These are phyloP conservation scores for Psilanteris sp. DNA, from an alignment of 1,140 invertebrate genomes.

Conservation along the genomic window DNA sequence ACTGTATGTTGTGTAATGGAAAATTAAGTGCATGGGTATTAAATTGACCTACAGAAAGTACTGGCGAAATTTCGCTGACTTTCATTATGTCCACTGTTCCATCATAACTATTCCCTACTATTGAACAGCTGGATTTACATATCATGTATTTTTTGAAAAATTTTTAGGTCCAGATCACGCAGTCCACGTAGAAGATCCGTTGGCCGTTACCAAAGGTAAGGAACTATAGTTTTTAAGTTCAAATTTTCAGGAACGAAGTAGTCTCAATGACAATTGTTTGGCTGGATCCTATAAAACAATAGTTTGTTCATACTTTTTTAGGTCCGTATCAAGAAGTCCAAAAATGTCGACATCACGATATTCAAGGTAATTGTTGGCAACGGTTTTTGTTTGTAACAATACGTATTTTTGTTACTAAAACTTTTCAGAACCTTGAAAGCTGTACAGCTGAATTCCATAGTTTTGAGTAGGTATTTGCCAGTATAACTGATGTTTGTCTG, in stretches of 20 bases:
- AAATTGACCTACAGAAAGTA: slow-evolving; percentile 27
- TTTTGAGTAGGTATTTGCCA: slow-evolving; percentile 71
- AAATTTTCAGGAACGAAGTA: slow-evolving; percentile 70
- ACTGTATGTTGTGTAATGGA: too few relatives aligned
- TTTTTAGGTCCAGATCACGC: slow-evolving; percentile 74
- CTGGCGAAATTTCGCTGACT: slow-evolving; percentile 33
- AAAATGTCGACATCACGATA: slow-evolving; percentile 61
- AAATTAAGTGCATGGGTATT: slow-evolving; percentile 27
- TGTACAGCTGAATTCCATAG: slow-evolving; percentile 39
- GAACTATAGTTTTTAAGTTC: slow-evolving; percentile 8
- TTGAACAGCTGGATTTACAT: slow-evolving; percentile 61
- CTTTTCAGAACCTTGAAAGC: slow-evolving; percentile 70
- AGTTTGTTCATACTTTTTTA: slow-evolving; percentile 71
- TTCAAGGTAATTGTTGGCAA: slow-evolving; percentile 75
- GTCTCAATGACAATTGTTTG: slow-evolving; percentile 57
- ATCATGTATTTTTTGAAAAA: slow-evolving; percentile 69
- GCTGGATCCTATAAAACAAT: slow-evolving; percentile 63
- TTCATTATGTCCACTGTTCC: slow-evolving; percentile 48
- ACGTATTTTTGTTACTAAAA: too few relatives aligned
- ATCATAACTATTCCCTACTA: slow-evolving; percentile 34
- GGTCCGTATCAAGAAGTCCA: slow-evolving; percentile 73
- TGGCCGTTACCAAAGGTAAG: slow-evolving; percentile 74
- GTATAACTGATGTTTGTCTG: slow-evolving; percentile 63
- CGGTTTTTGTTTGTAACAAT: too few relatives aligned
- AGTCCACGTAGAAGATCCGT: slow-evolving; percentile 68